Conservation (phyloP, 2,888 invertebrate genomes). For the Cacoxenus indagator region DNA sequence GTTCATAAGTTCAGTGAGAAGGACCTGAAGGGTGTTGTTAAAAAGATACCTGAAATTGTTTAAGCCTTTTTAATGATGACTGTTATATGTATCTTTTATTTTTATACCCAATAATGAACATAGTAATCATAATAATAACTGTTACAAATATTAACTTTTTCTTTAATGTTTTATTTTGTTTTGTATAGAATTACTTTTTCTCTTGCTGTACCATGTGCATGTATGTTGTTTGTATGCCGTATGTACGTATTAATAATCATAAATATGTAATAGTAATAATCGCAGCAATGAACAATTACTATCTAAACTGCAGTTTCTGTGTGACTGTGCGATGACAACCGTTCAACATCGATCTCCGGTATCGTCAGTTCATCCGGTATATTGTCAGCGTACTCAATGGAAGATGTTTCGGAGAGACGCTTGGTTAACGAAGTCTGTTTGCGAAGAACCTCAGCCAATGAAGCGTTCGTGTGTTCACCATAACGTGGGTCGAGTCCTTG, state of each 20-base stretch:
- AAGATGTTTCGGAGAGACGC: slow-evolving; percentile 91
- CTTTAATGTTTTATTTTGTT: no score
- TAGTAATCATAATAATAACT: no score
- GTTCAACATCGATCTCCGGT: slow-evolving; percentile 93
- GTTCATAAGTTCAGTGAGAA: no score
- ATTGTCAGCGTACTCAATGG: slow-evolving; percentile 92
- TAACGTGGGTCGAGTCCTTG: slow-evolving; percentile 97
- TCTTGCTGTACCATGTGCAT: no score
- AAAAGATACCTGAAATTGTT: no score
- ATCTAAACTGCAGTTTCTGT: slow-evolving; percentile 92
- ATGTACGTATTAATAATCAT: background rate
- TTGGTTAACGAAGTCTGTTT: slow-evolving; percentile 94
- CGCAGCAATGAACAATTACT: background rate
- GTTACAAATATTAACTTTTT: no score
- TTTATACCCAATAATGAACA: no score
- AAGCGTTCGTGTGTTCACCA: slow-evolving; percentile 92
- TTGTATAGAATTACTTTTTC: no score
- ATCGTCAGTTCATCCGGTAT: slow-evolving; percentile 89
- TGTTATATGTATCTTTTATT: no score
- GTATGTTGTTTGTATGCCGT: background rate
- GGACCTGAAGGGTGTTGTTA: no score
- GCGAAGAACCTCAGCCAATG: slow-evolving; percentile 92
- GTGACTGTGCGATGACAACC: slow-evolving; percentile 92
- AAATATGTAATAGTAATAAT: background rate
- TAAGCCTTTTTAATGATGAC: no score